Evolutionary conservation across 1,140 invertebrate species (phyloP).

Genomic region (Polyergus mexicanus): DNA sequence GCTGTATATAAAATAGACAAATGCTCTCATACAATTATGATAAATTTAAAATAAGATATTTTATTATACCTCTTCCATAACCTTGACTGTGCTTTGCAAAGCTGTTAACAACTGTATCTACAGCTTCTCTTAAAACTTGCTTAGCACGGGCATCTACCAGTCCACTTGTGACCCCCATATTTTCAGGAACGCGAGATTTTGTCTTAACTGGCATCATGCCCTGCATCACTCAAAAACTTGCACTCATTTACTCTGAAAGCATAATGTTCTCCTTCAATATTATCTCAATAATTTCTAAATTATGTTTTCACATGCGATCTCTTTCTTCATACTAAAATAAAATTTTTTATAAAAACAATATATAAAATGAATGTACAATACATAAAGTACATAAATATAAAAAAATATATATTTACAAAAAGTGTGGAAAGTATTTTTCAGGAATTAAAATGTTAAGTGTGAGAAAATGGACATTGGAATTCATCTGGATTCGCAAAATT

Average conservation of each 20-base stretch:
- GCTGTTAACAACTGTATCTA: conserved; percentile 92
- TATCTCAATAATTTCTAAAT: not conserved
- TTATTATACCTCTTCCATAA: conserved; percentile 90
- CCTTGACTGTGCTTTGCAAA: conserved; percentile 93
- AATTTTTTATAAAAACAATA: too few species aligned
- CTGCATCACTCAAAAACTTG: conserved; percentile 80
- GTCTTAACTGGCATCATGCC: conserved; percentile 85
- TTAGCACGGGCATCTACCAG: conserved; percentile 89
- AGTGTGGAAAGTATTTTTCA: too few species aligned
- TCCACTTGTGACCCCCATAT: conserved; percentile 83
- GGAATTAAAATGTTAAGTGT: not conserved
- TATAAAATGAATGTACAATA: too few species aligned
- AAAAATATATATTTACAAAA: too few species aligned
- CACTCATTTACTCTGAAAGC: conserved; percentile 77
- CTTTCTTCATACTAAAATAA: not conserved
- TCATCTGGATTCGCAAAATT: not conserved
- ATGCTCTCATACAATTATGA: not conserved
- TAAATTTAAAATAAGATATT: conserved; percentile 56
- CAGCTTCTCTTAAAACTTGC: conserved; percentile 91
- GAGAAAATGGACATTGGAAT: not conserved
- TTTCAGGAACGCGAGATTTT: conserved; percentile 84
- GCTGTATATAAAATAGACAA: not conserved
- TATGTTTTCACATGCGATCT: not conserved
- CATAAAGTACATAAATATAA: too few species aligned
- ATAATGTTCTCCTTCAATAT: conserved; percentile 5